Conservation (phyloP, 1,140 invertebrate genomes). For the Drosophila setifemur region DNA sequence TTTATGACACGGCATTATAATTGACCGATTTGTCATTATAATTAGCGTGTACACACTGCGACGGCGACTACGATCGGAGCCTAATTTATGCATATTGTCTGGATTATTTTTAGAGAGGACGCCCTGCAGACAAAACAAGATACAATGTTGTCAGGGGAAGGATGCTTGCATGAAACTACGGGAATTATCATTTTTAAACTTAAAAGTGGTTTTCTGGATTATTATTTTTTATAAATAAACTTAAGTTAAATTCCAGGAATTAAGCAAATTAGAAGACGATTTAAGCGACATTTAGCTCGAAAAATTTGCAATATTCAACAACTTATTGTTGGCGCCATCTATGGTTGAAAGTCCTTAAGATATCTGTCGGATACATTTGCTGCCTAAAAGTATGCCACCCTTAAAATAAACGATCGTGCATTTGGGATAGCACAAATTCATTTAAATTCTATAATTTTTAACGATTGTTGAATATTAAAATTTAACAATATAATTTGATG, state of each 20-base stretch:
- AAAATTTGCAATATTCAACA: not conserved
- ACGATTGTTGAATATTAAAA: not conserved
- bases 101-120: constrained; percentile 59
- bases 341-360: not conserved
- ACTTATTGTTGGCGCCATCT: not conserved
- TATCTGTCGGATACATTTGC: not conserved
- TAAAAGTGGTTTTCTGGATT: not conserved
- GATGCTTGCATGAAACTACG: constrained; percentile 1
- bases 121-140: not conserved
- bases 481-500: too few species aligned
- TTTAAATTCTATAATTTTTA: not conserved
- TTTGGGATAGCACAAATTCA: not conserved
- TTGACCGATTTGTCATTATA: constrained; percentile 81
- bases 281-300: not conserved
- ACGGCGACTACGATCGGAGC: not conserved
- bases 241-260: not conserved
- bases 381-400: constrained; percentile 31
- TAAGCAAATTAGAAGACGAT: not conserved
- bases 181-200: not conserved
- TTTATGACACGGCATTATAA: constrained; percentile 80
- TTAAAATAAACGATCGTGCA: too few species aligned
- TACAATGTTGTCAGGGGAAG: constrained; percentile 25
- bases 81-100: constrained; percentile 60
- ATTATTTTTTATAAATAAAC: not conserved
- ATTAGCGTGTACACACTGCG: constrained; percentile 55